A percentile compares a stretch with the other conserved stretches of the same genome.
phyloP scores from a whole-genome alignment of 2,888 invertebrate species.

The Dicroscelio sp. region DNA sequence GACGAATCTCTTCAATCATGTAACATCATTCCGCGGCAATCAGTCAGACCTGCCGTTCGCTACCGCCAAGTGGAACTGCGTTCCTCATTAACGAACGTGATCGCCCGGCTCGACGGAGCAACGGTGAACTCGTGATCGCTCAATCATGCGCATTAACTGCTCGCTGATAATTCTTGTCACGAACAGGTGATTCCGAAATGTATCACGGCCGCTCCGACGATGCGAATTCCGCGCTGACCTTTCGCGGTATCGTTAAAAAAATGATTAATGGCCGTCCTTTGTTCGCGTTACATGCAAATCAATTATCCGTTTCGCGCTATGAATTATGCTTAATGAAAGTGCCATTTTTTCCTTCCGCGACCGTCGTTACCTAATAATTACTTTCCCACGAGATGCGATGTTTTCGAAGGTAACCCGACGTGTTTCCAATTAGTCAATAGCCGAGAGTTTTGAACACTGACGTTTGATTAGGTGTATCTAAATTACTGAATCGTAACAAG shows the following conservation, averaged over 20 bases:
- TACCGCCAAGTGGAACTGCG: constrained; percentile 61
- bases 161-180: constrained; percentile 80
- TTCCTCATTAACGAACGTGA: constrained; percentile 75
- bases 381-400: constrained; percentile 58
- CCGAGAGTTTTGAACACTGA: constrained; percentile 14
- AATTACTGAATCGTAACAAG: constrained; percentile 58
- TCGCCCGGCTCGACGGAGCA: constrained; percentile 52
- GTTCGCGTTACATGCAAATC: constrained; percentile 48
- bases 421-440: constrained; percentile 64
- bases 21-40: constrained; percentile 81
- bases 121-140: constrained; percentile 72
- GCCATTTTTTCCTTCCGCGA: constrained; percentile 5
- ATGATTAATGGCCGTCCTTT: constrained; percentile 65
- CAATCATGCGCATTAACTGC: constrained; percentile 82
- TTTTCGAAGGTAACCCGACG: constrained; percentile 43
- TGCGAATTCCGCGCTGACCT: constrained; percentile 51
- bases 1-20: constrained; percentile 80
- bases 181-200: constrained; percentile 79
- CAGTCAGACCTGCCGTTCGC: constrained; percentile 83
- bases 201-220: constrained; percentile 59
- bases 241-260: constrained; percentile 61
- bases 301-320: constrained; percentile 46
- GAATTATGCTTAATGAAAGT: constrained; percentile 36
- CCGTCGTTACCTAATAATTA: constrained; percentile 39
- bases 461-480: constrained; percentile 60